Base-by-base conservation (phyloP, 2,797 vertebrate species). In the Neopelma chrysocephalum region DNA sequence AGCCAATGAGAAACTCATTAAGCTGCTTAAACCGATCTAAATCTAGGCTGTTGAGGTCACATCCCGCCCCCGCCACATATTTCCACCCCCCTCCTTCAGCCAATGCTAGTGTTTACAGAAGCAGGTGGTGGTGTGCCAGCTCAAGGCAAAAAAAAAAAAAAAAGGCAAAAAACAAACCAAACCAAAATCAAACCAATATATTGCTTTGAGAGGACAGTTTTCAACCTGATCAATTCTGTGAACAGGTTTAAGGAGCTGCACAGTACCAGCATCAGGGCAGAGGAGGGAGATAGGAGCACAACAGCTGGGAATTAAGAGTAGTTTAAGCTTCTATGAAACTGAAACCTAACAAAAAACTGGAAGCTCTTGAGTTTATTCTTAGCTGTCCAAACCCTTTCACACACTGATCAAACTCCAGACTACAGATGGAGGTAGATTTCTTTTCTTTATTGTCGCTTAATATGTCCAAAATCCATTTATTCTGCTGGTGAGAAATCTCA, bases 21-120 rank as follows among this genome's bases (percentile, higher is more conserved):
- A 97, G 95, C 96, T 95, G 95, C 94, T 97, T 96, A 97, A 97
- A 95, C 86, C 54, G 96, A 96, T 97, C 96, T 97, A 96, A 97
- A 97, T 97, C 94, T 95, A 90, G 88, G 70, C 93, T 94, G 94
- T 43, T 96, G 94, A 97, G 92, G 95, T 97, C 96, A 97, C 83
- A 97, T 96, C 94, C 92, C 86, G 11, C 94, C 93, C 93, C 93
- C 58, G 11, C 77, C 62, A 87, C 82, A 20, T 76, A 96, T 84
- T 93, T 92, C 96, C 96, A 95, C 90, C 62, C 91, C 80, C 82
- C 89, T 93, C 66, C 73, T 93, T 89, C 32, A 14, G 85, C 90
- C 93, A 87, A 1, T 12, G 54, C 29, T 79, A 12, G 62, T 92
- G 82, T 95, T 95, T 95, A 79, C 93, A 93, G 77, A 83, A 87